Percentiles rank a stretch among this genome's conserved stretches.
Conservation (phyloP, 2,113 vertebrate genomes). For the Heloderma charlesbogerti region DNA sequence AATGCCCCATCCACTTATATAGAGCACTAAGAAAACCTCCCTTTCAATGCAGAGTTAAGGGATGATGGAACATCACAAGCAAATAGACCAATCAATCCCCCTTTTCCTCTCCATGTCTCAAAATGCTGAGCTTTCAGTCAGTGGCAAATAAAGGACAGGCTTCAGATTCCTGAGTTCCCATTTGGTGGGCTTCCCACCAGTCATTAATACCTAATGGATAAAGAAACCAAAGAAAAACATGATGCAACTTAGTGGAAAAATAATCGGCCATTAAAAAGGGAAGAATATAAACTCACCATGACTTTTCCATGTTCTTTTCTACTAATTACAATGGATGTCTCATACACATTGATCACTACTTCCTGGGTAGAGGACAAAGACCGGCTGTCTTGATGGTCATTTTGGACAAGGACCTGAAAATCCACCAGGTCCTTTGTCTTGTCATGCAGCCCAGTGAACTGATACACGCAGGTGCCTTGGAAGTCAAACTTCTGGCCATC, state of each 20-base stretch:
- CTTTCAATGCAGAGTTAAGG: no score
- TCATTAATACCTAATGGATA: neutral
- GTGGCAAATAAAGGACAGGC: neutral
- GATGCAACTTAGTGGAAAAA: neutral
- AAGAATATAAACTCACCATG: constrained; percentile 46
- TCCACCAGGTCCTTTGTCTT: constrained; percentile 35
- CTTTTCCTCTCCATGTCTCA: neutral
- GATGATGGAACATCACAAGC: no score
- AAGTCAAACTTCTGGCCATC: constrained; percentile 76
- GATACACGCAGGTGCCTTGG: constrained; percentile 81
- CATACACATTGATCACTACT: constrained; percentile 73
- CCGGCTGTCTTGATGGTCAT: constrained; percentile 58
- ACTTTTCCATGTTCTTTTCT: constrained; percentile 53
- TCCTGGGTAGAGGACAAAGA: constrained; percentile 56
- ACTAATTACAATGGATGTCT: constrained; percentile 60
- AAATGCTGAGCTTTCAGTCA: neutral
- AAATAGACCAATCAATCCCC: no score
- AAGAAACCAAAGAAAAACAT: neutral
- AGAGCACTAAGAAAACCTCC: no score
- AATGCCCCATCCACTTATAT: no score
- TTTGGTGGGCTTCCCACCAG: neutral
- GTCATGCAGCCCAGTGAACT: constrained; percentile 70
- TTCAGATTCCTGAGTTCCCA: neutral
- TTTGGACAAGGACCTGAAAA: constrained; percentile 80
- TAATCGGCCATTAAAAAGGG: neutral